Evolutionary conservation across 2,888 invertebrate genomes (phyloP).

Genomic region (Cryptocephalus primarius): DNA sequence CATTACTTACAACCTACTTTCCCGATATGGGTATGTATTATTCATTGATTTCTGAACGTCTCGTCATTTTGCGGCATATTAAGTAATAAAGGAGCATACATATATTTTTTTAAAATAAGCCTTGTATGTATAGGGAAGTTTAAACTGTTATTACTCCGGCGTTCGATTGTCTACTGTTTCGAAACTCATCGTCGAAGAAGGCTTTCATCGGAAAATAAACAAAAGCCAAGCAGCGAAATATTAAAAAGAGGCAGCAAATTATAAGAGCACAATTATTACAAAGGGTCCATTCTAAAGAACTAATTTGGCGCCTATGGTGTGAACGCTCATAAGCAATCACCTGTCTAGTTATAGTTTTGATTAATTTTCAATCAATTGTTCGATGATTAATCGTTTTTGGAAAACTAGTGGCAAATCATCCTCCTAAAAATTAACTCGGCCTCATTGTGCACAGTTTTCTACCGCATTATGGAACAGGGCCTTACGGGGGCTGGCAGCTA

Average conservation of each 20-base stretch:
- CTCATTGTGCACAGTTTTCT: not conserved
- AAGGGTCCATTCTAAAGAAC: constrained; percentile 29
- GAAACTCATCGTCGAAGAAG: not conserved
- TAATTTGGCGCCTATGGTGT: constrained; percentile 39
- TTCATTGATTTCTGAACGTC: too few species aligned
- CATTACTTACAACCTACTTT: too few species aligned
- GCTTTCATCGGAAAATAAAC: constrained; percentile 10
- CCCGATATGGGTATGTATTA: too few species aligned
- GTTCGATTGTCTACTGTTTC: not conserved
- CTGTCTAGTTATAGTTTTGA: constrained; percentile 41
- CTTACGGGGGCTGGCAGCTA: constrained; percentile 6
- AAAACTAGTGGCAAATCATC: constrained; percentile 24
- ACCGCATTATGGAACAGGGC: constrained; percentile 1
- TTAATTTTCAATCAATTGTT: constrained; percentile 41
- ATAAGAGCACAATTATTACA: constrained; percentile 21
- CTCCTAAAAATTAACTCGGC: constrained; percentile 3
- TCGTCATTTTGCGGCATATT: too few species aligned
- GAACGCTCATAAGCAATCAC: constrained; percentile 38
- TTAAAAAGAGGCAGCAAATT: constrained; percentile 10
- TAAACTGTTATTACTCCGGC: too few species aligned
- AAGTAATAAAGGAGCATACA: too few species aligned
- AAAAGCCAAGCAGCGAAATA: constrained; percentile 12
- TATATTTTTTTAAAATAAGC: too few species aligned
- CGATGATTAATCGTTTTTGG: constrained; percentile 36
- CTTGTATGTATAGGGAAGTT: too few species aligned